Evolutionary conservation across 2,888 invertebrate species (phyloP).

Genomic region (Troides oblongomaculatus): DNA sequence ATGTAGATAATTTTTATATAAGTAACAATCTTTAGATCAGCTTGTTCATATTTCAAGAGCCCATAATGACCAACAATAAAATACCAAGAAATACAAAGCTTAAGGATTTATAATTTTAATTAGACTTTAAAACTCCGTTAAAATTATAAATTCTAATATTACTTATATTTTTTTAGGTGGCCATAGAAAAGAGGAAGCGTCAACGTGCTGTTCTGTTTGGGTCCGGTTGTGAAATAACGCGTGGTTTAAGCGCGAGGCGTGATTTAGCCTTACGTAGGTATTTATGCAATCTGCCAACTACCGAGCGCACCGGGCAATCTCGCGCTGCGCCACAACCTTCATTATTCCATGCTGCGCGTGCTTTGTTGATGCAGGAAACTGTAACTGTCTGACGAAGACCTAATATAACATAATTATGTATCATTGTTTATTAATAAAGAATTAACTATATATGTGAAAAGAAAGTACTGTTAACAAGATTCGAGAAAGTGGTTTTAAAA

Average conservation of each 20-base stretch:
- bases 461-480: neutral
- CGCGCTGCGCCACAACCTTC: conserved; percentile 68
- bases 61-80: too few species aligned
- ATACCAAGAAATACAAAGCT: too few species aligned
- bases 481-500: conserved; percentile 1
- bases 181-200: conserved; percentile 79
- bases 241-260: conserved; percentile 88
- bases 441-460: neutral
- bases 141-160: neutral
- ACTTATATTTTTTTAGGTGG: conserved; percentile 70
- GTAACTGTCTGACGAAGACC: conserved; percentile 60
- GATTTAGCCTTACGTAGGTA: conserved; percentile 87
- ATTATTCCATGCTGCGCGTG: conserved; percentile 78
- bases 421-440: neutral
- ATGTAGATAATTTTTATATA: neutral
- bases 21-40: neutral
- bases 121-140: neutral
- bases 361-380: conserved; percentile 72
- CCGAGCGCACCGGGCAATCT: conserved; percentile 79
- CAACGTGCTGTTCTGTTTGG: conserved; percentile 84
- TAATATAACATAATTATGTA: conserved; percentile 7
- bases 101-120: too few species aligned
- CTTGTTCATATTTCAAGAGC: too few species aligned
- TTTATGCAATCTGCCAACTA: conserved; percentile 84
- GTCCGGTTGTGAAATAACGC: conserved; percentile 87